Base-by-base conservation (phyloP, 2,888 invertebrate genomes). In the Elysia crispata region DNA sequence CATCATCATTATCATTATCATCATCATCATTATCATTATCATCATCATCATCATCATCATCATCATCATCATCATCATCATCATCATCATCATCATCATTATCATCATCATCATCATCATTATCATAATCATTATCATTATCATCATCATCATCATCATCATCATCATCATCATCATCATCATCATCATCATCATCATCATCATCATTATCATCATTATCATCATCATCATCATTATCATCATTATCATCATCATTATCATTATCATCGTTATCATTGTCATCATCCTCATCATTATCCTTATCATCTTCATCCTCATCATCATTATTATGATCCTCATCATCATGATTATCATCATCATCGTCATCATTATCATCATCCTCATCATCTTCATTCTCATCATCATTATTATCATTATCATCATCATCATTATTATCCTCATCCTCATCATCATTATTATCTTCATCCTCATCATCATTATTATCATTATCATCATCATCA, bases 1-100 rank as follows among this genome's bases (percentile, higher is more conserved):
- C n/a, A n/a, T 54, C 54, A 15, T 54, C 54, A 15, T 54, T 18
- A 15, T 54, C 54, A 15, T 54, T 18, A 15, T 54, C 54, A 15
- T 54, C 54, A 15, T 54, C 54, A 15, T 54, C 54, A 15, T 54
- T 18, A 15, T 54, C 54, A 15, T 54, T 18, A 15, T 54, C 54
- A 15, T 54, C 54, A 54, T 54, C 54, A 54, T 54, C 54, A 54
- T 54, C 54, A 54, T 54, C 54, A 54, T 54, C 54, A 54, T 54
- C 54, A 54, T 54, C 54, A 54, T 54, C 54, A 54, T 54, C 54
- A 54, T 54, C 54, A 54, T 54, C 54, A 54, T 54, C 54, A 54
- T 54, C 54, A 54, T 54, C 54, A 54, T 54, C 54, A 54, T 54
- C 54, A 54, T 54, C 54, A 54, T 54, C 54, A 18, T 54, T 18